Percentiles rank a stretch among this genome's conserved stretches.
These are phyloP conservation scores for Styela plicata DNA, from an alignment of 23 tunicate genomes.

Conservation along the genomic window DNA sequence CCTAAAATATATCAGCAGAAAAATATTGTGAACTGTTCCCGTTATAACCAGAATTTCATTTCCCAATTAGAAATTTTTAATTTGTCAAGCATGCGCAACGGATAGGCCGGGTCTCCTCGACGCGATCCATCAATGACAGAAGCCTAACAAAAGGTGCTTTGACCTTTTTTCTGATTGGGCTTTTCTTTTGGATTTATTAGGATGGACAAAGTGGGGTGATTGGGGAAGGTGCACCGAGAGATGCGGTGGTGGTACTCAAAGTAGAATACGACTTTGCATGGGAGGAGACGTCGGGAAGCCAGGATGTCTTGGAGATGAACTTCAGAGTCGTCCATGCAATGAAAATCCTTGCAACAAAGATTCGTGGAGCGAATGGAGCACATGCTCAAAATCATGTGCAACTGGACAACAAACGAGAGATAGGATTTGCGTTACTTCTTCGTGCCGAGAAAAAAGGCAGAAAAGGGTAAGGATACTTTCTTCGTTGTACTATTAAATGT, in stretches of 20 bases:
- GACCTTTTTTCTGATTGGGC: no score
- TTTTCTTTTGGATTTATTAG: slow-evolving; percentile 15
- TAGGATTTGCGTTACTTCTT: slow-evolving; percentile 8
- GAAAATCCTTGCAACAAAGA: not conserved
- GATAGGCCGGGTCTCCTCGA: no score
- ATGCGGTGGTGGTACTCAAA: slow-evolving; percentile 40
- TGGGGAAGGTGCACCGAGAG: slow-evolving; percentile 16
- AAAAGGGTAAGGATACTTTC: not conserved
- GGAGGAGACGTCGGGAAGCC: slow-evolving; percentile 9
- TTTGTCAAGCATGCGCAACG: no score
- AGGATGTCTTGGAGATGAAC: slow-evolving; percentile 25
- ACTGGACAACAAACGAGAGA: not conserved
- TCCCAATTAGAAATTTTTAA: no score
- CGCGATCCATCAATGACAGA: no score
- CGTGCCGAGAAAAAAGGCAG: not conserved
- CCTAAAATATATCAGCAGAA: not conserved
- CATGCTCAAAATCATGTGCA: slow-evolving; percentile 27
- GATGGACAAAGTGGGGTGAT: slow-evolving; percentile 31
- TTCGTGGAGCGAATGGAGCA: slow-evolving; percentile 14
- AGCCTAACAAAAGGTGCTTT: no score
- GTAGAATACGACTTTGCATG: slow-evolving; percentile 18
- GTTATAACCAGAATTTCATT: no score
- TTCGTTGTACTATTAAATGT: not conserved
- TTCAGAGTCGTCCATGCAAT: slow-evolving; percentile 31
- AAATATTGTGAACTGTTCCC: not conserved